Conservation (phyloP, 2,797 vertebrate genomes). For the Oryzias dopingdopingensis region DNA sequence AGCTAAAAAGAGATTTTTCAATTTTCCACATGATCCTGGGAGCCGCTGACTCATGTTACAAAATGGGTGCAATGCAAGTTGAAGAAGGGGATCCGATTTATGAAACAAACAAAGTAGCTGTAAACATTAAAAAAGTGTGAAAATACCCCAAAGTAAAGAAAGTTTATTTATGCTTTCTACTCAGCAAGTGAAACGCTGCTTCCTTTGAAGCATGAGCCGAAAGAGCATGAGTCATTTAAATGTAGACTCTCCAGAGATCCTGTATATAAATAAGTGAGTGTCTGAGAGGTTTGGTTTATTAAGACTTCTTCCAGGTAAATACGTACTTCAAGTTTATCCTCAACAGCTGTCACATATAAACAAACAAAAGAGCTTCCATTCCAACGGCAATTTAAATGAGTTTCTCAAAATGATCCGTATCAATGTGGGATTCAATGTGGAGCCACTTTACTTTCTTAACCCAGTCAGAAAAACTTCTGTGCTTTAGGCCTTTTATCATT, state of each 20-base stretch:
- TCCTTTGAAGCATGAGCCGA: conserved; percentile 34
- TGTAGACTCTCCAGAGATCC: conserved; percentile 20
- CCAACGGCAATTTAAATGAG: too few species aligned
- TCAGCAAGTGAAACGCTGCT: conserved; percentile 23
- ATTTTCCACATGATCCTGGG: conserved; percentile 29
- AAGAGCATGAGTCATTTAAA: conserved; percentile 28
- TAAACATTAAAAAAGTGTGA: conserved; percentile 39
- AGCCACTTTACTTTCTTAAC: neutral
- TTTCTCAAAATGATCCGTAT: too few species aligned
- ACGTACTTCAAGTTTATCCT: conserved; percentile 19
- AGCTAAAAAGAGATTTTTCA: conserved; percentile 44
- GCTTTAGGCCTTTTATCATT: neutral
- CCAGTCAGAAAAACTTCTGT: neutral
- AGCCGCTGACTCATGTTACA: conserved; percentile 36
- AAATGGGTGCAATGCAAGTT: conserved; percentile 24
- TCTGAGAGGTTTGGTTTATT: conserved; percentile 17
- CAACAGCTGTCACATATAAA: conserved; percentile 9
- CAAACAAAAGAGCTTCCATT: neutral
- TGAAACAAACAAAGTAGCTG: conserved; percentile 28
- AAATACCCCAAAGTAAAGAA: conserved; percentile 37
- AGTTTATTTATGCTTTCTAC: conserved; percentile 42
- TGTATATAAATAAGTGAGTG: conserved; percentile 4
- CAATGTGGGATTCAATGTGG: too few species aligned
- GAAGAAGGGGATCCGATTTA: conserved; percentile 17
- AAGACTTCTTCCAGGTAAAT: conserved; percentile 26